Evolutionary conservation across 1,140 invertebrate genomes (phyloP), one percentile per base, ranked within the genome.

Genomic region (Eupeodes corollae): DNA sequence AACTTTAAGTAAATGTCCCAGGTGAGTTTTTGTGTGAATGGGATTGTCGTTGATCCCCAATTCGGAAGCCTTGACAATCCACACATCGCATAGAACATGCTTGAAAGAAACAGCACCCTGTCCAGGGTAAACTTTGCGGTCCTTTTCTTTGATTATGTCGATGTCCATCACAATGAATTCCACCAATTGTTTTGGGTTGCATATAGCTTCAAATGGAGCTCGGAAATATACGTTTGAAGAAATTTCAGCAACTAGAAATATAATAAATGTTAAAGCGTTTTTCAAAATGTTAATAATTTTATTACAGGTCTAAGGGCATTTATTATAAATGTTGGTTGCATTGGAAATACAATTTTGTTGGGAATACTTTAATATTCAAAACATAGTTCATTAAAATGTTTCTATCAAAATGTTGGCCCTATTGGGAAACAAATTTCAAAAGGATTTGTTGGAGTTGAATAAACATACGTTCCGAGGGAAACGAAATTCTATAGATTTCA

Each of bases 141-240:
- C 80, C 64, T 86, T 82, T 33, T 88, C 79, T 52, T 74, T 73
- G 3, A 96, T 82, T 34, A 83, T 71, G 59, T 97, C 91, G 50
- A 95, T 82, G 63, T 98, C 87, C 85, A 99, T 95, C 1, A 99
- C 89, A 56, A 89, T 81, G 62, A 89, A 99, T 68, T 98, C 91
- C 2, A 82, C 80, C 41, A 98, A 70, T 59, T 95, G 88, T 67
- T 92, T 96, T 1, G 89, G 85, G 63, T 88, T 84, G 58, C 87
- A 93, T 40, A 99, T 80, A 34, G 83, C 77, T 32, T 78, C 73
- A 64, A 99, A 98, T 8, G 90, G 86, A 52, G 81, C 68, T 54
- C 91, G 74, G 84, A 90, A 99, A 69, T 84, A 99, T 2, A 79
- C 67, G 6, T 78, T 80, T 12, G 83, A 76, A 57, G 73, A 86